Conservation (phyloP, 2,888 invertebrate species). For the Mechanitis messenoides region DNA sequence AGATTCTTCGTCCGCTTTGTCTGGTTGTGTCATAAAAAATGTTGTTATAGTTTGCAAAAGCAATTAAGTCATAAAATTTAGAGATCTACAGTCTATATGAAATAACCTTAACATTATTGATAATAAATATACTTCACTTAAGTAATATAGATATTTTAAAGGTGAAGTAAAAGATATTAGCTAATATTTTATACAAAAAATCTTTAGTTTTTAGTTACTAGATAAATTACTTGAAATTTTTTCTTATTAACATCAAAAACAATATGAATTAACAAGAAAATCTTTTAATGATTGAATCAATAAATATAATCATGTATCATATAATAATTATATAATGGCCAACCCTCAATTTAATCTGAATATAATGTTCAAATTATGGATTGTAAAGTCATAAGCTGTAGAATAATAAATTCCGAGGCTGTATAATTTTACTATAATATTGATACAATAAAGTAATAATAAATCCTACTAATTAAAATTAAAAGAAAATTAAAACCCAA, state of each 20-base stretch:
- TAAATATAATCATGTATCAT: conserved; percentile 13
- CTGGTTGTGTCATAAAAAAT: conserved; percentile 61
- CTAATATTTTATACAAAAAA: no score
- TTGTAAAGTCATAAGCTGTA: conserved; percentile 53
- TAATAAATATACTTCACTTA: no score
- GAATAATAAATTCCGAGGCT: conserved; percentile 44
- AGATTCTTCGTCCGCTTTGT: conserved; percentile 50
- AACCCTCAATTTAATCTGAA: conserved; percentile 22
- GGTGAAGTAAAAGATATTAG: no score
- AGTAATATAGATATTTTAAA: no score
- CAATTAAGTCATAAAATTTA: conserved; percentile 73
- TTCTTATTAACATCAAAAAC: no score
- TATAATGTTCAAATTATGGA: conserved; percentile 49
- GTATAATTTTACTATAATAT: conserved; percentile 43
- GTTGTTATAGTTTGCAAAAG: conserved; percentile 70
- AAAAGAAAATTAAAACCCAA: conserved; percentile 39
- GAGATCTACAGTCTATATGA: conserved; percentile 64
- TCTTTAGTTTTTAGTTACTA: no score
- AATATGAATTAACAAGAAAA: background rate
- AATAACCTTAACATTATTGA: conserved; percentile 30
- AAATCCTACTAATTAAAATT: conserved; percentile 46
- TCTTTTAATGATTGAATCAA: conserved; percentile 8
- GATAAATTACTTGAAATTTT: no score
- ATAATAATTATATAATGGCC: conserved; percentile 17
- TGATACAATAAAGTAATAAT: conserved; percentile 50